phyloP scores from a whole-genome alignment of 2,888 invertebrate genomes.

The Netelia fuscicornis region DNA sequence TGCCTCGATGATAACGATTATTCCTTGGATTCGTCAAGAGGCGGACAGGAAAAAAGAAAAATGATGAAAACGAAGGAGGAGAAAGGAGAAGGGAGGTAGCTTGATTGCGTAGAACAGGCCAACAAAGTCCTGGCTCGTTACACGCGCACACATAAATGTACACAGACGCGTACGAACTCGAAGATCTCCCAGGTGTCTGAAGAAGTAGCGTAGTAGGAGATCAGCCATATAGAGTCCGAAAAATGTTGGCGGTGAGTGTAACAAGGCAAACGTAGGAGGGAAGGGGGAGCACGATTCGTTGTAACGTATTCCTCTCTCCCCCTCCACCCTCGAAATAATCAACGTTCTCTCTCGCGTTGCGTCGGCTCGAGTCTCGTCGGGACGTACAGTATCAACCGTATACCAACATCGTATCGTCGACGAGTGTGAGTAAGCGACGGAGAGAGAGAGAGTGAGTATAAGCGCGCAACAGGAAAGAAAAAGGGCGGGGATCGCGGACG shows the following conservation, averaged over 20 bases:
- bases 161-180: not conserved
- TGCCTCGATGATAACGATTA: conserved; percentile 42
- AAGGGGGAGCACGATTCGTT: not conserved
- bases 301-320: conserved; percentile 18
- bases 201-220: conserved; percentile 36
- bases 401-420: not conserved
- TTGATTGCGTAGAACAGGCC: conserved; percentile 33
- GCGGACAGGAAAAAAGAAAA: not conserved
- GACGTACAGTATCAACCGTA: not conserved
- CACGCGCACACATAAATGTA: not conserved
- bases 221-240: conserved; percentile 32
- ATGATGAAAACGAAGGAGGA: not conserved
- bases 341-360: conserved; percentile 42
- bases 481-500: conserved; percentile 79
- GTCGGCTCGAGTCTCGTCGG: conserved; percentile 20
- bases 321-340: conserved; percentile 23
- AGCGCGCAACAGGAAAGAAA: conserved; percentile 64
- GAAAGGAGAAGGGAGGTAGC: conserved; percentile 1
- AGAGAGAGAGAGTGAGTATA: conserved; percentile 23
- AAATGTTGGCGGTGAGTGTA: conserved; percentile 39
- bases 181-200: conserved; percentile 17
- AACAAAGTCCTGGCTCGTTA: not conserved
- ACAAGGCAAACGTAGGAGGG: conserved; percentile 47
- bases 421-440: not conserved
- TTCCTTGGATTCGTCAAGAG: conserved; percentile 12